These are phyloP conservation scores for Brachyptera putata DNA, from an alignment of 2,888 invertebrate species.

Conservation along the genomic window DNA sequence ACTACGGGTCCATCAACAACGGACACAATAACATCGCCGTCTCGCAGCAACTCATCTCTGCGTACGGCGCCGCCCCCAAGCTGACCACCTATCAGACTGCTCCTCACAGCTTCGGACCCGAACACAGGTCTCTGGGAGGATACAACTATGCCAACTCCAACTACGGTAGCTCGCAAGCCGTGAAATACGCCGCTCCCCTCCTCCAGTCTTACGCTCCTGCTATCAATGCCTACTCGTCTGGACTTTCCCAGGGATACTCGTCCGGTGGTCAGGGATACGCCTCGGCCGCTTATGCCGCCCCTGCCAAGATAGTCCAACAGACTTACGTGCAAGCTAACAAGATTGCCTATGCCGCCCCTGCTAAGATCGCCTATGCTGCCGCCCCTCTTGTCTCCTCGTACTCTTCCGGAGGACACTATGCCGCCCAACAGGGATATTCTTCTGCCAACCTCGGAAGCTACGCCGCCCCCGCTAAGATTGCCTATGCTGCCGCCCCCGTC, in stretches of 20 bases:
- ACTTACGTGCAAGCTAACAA: too few relatives aligned
- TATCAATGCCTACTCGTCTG: too few relatives aligned
- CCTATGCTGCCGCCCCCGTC: neutral
- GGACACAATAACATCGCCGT: constrained; percentile 2
- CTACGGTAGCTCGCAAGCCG: neutral
- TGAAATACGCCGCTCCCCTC: neutral
- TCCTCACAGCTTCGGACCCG: too few relatives aligned
- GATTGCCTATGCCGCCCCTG: too few relatives aligned
- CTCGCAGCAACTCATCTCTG: constrained; percentile 8
- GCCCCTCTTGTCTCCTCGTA: too few relatives aligned
- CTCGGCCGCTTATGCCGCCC: too few relatives aligned
- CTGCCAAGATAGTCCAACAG: too few relatives aligned
- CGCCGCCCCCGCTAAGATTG: neutral
- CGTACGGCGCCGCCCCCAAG: constrained; percentile 7
- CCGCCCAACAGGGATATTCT: neutral
- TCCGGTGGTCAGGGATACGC: too few relatives aligned
- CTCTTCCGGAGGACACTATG: too few relatives aligned
- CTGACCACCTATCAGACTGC: too few relatives aligned
- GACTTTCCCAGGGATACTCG: too few relatives aligned
- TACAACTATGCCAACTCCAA: neutral
- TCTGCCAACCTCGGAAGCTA: neutral
- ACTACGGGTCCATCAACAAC: constrained; percentile 10
- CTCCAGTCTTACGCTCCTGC: neutral
- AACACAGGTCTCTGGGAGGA: neutral
- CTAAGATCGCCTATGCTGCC: too few relatives aligned